Evolutionary conservation across 2,888 invertebrate species (phyloP), one percentile per base, ranked within the genome.

Genomic region (Drosophila paranaensis): DNA sequence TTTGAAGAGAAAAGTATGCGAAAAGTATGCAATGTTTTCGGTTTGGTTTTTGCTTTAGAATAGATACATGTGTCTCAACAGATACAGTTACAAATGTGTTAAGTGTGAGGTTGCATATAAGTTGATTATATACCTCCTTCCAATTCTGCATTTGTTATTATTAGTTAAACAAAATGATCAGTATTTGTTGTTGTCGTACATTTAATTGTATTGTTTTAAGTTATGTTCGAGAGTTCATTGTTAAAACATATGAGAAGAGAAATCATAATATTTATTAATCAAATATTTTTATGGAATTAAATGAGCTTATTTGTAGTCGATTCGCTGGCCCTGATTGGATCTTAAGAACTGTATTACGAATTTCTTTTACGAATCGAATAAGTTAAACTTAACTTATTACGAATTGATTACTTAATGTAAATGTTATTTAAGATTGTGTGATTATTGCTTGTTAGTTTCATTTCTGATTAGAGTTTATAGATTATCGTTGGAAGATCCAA

Each of bases 61-160:
- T 71, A 79, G 51, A 65, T 71, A 71, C 53, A 78, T 81, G 77
- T 74, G 84, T 63, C 43, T 37, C 63, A 83, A 81, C 70, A 81
- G 70, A 76, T 79, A 74, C 35, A 27, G 35, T 45, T 79, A 83
- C 78, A 80, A 72, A 71, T 79, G 75, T 82, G 68, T 79, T 71
- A 73, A 78, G 72, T 77, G 78, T 79, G 77, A 86, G 81, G 77
- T 83, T 90, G 82, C 87, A 82, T 85, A 86, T 85, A 84, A 87
- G 74, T 81, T 62, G 67, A 81, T 86, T 87, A 90, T 90, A 91
- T 92, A 92, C 92, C 92, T 92, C 92, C 90, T 92, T 92, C 92
- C 92, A 92, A 90, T 92, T 92, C 92, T 92, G 92, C 92, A 82
- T 87, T 77, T 75, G 48, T 48, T 48, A 33, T 62, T 61, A 55